phyloP scores from a whole-genome alignment of 2,113 vertebrate genomes.

The Mungos mungo region DNA sequence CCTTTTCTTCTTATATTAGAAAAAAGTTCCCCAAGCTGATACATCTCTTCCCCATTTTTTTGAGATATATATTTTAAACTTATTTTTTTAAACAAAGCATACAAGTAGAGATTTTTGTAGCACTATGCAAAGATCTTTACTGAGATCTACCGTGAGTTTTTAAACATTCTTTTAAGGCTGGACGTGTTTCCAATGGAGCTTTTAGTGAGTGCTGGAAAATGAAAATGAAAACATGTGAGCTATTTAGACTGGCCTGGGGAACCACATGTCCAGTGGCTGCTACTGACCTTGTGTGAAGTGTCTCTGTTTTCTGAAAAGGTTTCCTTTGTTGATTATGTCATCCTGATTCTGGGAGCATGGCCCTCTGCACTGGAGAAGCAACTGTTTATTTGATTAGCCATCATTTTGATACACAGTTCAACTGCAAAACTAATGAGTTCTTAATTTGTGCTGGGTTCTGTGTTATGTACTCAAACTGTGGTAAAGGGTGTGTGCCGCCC shows the following conservation, averaged over 20 bases:
- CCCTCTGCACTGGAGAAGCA: not conserved
- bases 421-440: not conserved
- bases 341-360: not conserved
- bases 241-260: not conserved
- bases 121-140: not conserved
- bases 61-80: slow-evolving; percentile 4
- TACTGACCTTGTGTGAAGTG: not conserved
- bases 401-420: not conserved
- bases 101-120: not conserved
- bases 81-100: not conserved
- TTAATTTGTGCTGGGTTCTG: not conserved
- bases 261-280: not conserved
- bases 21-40: not conserved
- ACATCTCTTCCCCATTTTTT: not conserved
- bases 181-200: not conserved
- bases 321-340: not conserved
- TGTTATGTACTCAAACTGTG: not conserved
- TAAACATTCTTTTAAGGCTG: not conserved
- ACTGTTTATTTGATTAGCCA: not conserved
- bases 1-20: not conserved
- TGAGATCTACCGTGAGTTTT: not conserved
- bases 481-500: not conserved
- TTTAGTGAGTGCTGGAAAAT: not conserved
- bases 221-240: not conserved
- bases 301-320: slow-evolving; percentile 6